Evolutionary conservation across 2,797 vertebrate genomes (phyloP), one percentile per base, ranked within the genome.

Genomic region (Diglossa cyanea): DNA sequence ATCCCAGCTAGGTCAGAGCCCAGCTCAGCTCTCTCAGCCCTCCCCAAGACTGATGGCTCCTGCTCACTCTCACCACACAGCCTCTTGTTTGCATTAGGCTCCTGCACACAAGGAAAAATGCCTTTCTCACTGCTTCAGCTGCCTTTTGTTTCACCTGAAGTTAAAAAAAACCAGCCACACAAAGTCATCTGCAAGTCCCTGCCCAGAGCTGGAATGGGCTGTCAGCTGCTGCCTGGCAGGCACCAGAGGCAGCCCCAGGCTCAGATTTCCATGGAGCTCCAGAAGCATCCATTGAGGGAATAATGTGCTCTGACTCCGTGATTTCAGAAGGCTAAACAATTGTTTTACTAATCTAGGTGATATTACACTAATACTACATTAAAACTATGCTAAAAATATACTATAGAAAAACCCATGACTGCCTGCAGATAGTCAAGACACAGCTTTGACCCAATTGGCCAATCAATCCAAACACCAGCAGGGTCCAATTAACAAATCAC

Each of bases 1-100:
- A 33, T 1, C 24, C 10, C 18, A 80, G 78, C 67, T n/a, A 0
- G 1, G 6, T 0, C 0, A 11, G 35, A 11, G 37, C 6, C 1
- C 3, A 62, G 35, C 48, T 76, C 70, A 12, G 62, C 1, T 68
- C 42, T 18, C n/a, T 18, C 57, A 88, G 65, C 57, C 53, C 39
- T 73, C 35, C 20, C 51, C 0, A 0, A 44, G 62, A 87, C n/a
- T 10, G 54, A 44, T 18, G 62, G 19, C 3, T 51, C 17, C 87
- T 65, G 60, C 13, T 85, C 3, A 0, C 42, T 44, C 21, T 7
- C 78, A 20, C 0, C 0, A 39, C 78, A 74, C 1, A 0, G 35
- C 19, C 70, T 15, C 84, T 86, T 54, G 60, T 51, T 60, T 74
- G 75, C 71, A 42, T 60, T 15, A 39, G 53, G 45, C 30, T 54